Percentiles rank a stretch among this genome's conserved stretches.
phyloP scores from a whole-genome alignment of 2,888 invertebrate genomes.

The Crocallis elinguaria region DNA sequence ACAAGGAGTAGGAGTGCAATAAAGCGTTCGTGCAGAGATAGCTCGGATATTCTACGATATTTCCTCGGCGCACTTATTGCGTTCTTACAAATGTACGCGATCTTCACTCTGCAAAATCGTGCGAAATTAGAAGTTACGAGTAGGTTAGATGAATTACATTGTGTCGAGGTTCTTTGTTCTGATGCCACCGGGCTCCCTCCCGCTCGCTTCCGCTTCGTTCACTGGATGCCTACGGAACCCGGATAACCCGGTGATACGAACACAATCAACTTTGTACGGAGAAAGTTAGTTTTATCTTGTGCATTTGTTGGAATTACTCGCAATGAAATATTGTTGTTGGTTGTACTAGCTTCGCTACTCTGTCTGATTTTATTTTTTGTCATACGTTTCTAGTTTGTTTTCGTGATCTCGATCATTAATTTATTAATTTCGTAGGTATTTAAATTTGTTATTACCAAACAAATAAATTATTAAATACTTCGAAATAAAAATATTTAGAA shows the following conservation, averaged over 20 bases:
- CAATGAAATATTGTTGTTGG: constrained; percentile 11
- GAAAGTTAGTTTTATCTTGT: constrained; percentile 12
- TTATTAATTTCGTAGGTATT: neutral
- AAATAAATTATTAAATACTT: no score
- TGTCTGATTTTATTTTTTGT: neutral
- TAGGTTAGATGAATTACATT: constrained; percentile 33
- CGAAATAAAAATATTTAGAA: neutral
- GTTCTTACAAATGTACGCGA: constrained; percentile 23
- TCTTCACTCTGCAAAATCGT: constrained; percentile 25
- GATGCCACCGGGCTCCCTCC: constrained; percentile 39
- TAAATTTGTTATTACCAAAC: neutral
- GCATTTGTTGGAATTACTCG: neutral
- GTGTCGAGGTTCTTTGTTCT: constrained; percentile 49
- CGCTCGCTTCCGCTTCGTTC: constrained; percentile 45
- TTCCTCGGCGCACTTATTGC: constrained; percentile 7
- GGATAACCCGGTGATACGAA: constrained; percentile 32
- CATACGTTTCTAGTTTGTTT: neutral
- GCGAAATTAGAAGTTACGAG: constrained; percentile 24
- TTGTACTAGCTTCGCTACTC: no score
- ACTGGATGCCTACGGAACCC: constrained; percentile 31
- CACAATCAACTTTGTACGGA: constrained; percentile 14
- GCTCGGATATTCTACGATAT: neutral
- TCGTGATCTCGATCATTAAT: neutral
- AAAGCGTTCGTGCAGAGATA: neutral
- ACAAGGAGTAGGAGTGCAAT: no score